phyloP scores from a whole-genome alignment of 2,113 vertebrate species.

The Romanogobio albipinnatus region DNA sequence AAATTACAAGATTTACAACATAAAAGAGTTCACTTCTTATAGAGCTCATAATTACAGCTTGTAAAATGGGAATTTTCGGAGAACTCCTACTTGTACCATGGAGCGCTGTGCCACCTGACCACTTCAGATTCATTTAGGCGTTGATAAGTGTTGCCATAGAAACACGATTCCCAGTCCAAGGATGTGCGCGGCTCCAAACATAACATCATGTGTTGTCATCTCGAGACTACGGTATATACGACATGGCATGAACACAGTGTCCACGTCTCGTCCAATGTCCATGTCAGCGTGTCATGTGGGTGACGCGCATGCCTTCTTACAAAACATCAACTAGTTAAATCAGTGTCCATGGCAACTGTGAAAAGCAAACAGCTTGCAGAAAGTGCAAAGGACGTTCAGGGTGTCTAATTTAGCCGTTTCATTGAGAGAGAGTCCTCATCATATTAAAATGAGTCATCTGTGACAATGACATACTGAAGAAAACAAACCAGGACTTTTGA shows the following conservation, averaged over 20 bases:
- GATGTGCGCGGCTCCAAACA: rapidly evolving
- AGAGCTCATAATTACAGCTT: no score
- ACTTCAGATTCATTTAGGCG: no score
- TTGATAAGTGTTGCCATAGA: no score
- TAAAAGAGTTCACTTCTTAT: no score
- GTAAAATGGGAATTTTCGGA: no score
- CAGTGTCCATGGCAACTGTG: conserved; percentile 18
- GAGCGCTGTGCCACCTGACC: no score
- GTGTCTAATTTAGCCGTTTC: neutral
- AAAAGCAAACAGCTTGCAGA: neutral
- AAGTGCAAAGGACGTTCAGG: neutral
- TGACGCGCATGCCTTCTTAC: neutral
- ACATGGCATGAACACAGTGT: neutral
- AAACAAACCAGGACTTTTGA: neutral
- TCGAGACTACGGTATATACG: no score
- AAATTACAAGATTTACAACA: no score
- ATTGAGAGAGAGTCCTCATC: neutral
- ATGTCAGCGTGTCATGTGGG: neutral
- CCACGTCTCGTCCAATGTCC: neutral
- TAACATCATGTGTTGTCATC: no score
- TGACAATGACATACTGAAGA: neutral
- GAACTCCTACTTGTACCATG: no score
- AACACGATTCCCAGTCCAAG: no score
- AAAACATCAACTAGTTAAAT: neutral
- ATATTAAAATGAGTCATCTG: neutral